Evolutionary conservation across 2,888 invertebrate genomes (phyloP), one percentile per base, ranked within the genome.

Genomic region (Sarcophaga subvicina): DNA sequence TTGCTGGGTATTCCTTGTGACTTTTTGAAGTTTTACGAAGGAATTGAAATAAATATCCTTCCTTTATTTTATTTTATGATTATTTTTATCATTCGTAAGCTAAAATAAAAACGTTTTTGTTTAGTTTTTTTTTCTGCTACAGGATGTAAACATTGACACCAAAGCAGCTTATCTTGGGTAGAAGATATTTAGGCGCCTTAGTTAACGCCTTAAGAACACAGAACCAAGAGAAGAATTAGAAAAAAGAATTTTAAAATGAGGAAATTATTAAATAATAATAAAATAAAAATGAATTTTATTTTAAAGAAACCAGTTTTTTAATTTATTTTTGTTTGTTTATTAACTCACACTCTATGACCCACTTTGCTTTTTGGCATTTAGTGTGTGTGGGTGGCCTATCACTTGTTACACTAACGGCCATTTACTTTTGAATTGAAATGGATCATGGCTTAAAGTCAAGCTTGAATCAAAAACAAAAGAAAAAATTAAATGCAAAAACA

Each of bases 141-240:
- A 20, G 11, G 10, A 71, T n/a, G 22, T 11, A 73, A 77, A 76
- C 70, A 76, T n/a, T 12, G 25, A 20, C 14, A 80, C 49, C 20
- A 45, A 69, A 17, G 22, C 25, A 73, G 82, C 79, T 82, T 82
- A 79, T 71, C 71, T 79, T 75, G 4, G 8, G 12, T 11, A 59
- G 8, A 82, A 37, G 27, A 69, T 45, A 37, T 47, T 78, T 79
- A 86, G 82, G 82, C 82, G 79, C 82, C 82, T 86, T 78, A 82
- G 79, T 82, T 86, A 82, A 70, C 85, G 72, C 85, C 82, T 75
- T 54, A 86, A 54, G 10, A 54, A 8, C 8, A 37, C 8, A 8
- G 8, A 37, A 37, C 37, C 17, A 54, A 14, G 17, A 17, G 54
- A 54, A 54, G 54, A 14, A 54, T 54, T 37, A 37, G 8, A 54